phyloP scores from a whole-genome alignment of 2,888 invertebrate species.

The Nephrotoma appendiculata region DNA sequence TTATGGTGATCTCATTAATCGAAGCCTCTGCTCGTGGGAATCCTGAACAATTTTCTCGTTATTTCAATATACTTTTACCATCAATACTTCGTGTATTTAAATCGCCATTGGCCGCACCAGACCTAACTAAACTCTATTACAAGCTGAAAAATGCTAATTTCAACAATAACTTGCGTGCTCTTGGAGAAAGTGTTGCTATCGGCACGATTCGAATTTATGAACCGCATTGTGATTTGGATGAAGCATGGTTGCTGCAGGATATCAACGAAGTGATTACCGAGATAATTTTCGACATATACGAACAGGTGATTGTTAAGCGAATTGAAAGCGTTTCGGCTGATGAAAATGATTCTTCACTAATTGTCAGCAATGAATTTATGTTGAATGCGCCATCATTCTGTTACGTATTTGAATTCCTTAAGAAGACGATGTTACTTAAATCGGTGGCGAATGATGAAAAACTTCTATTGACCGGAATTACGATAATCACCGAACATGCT shows the following conservation, averaged over 20 bases:
- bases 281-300: conserved; percentile 37
- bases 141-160: conserved; percentile 44
- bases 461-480: conserved; percentile 43
- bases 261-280: conserved; percentile 47
- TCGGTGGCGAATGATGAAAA: conserved; percentile 37
- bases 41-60: conserved; percentile 22
- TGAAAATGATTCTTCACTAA: conserved; percentile 12
- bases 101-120: conserved; percentile 65
- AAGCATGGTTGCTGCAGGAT: conserved; percentile 61
- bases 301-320: conserved; percentile 36
- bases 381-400: conserved; percentile 58
- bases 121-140: conserved; percentile 43
- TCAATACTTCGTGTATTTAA: conserved; percentile 37
- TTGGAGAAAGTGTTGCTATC: conserved; percentile 50
- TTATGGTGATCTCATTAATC: conserved; percentile 23
- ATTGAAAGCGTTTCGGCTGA: conserved; percentile 16
- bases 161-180: conserved; percentile 27
- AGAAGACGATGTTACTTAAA: conserved; percentile 38
- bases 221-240: conserved; percentile 66
- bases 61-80: conserved; percentile 24
- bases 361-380: conserved; percentile 11
- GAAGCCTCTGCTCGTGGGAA: conserved; percentile 26
- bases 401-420: conserved; percentile 67
- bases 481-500: conserved; percentile 59
- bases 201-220: conserved; percentile 58